Percentiles rank a stretch among this genome's conserved stretches.
Evolutionary conservation across 2,888 invertebrate genomes (phyloP).

Genomic region (Patella pellucida): DNA sequence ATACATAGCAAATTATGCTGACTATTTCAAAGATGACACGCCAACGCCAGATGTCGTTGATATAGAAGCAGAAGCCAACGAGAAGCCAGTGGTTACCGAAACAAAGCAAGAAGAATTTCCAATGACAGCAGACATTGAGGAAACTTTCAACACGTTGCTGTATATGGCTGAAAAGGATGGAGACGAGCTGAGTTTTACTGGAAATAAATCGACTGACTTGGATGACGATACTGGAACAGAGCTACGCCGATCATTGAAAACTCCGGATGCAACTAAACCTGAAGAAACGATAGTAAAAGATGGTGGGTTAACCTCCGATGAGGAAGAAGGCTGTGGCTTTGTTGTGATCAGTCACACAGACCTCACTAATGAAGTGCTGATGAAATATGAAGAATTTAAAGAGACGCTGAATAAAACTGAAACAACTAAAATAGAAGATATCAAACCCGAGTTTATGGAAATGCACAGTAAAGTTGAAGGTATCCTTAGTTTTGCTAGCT

Average conservation of each 20-base stretch:
- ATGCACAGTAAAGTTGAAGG: background rate
- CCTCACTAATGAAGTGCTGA: background rate
- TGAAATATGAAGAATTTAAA: background rate
- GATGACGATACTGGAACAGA: background rate
- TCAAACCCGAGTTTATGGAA: background rate
- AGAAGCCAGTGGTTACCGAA: background rate
- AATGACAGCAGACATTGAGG: background rate
- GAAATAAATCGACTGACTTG: background rate
- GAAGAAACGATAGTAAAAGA: background rate
- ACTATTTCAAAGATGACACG: background rate
- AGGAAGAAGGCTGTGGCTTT: background rate
- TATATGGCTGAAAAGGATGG: background rate
- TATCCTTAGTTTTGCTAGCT: too few relatives aligned
- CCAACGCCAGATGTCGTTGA: too few relatives aligned
- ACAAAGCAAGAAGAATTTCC: background rate
- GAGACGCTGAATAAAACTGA: background rate
- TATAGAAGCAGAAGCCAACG: background rate
- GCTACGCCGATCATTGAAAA: background rate
- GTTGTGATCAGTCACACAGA: background rate
- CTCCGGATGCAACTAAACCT: background rate
- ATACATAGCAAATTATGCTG: background rate
- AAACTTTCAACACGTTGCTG: background rate
- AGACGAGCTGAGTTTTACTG: background rate
- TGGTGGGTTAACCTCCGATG: background rate
- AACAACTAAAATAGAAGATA: background rate